Evolutionary conservation across 2,113 vertebrate species (phyloP).

Genomic region (Periophthalmus modestus): DNA sequence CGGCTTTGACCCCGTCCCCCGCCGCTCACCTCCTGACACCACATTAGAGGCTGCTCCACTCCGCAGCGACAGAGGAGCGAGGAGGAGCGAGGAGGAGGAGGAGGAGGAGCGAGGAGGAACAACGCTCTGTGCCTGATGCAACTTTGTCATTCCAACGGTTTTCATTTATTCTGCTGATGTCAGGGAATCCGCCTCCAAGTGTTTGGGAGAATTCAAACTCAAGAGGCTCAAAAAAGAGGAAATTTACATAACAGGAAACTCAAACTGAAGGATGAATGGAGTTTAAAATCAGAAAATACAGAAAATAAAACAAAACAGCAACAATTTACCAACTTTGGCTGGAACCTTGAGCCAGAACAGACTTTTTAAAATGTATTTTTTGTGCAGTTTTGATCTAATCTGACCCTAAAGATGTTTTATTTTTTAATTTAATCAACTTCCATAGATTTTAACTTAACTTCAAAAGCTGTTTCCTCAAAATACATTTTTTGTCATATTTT

Average conservation of each 20-base stretch:
- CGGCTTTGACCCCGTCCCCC: slow-evolving; percentile 47
- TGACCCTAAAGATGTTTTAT: no score
- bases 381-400: no score
- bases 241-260: neutral
- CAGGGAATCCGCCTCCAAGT: neutral
- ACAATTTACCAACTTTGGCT: no score
- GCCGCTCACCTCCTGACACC: slow-evolving; percentile 38
- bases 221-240: neutral
- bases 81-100: slow-evolving; percentile 5
- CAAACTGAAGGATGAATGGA: neutral
- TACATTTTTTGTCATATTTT: no score
- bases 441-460: no score
- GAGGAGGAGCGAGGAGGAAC: neutral
- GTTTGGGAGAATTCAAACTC: neutral
- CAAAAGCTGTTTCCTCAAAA: no score
- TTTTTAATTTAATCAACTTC: no score
- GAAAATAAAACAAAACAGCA: no score
- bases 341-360: no score
- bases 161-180: slow-evolving; percentile 12
- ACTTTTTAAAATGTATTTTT: no score
- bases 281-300: no score
- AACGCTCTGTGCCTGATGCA: slow-evolving; percentile 31
- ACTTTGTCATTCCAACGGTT: slow-evolving; percentile 15
- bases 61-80: slow-evolving; percentile 50
- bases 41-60: slow-evolving; percentile 49